These are phyloP conservation scores for Bubo blakistoni DNA, from an alignment of 2,113 vertebrate genomes.

Conservation along the genomic window DNA sequence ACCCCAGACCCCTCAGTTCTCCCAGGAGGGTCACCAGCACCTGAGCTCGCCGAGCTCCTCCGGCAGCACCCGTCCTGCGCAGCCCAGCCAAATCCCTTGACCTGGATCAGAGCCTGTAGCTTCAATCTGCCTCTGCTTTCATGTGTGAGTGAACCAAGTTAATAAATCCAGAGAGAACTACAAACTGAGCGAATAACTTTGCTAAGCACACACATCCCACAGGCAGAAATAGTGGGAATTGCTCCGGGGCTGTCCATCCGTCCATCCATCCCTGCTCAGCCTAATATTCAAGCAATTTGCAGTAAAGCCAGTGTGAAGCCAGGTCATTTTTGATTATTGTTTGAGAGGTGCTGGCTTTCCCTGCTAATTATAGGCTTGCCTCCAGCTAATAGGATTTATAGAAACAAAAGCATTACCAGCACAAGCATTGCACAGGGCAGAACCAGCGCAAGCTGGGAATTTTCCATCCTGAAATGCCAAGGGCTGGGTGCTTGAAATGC, in stretches of 20 bases:
- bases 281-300: neutral
- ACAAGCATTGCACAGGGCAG: neutral
- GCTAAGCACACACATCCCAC: fast-evolving
- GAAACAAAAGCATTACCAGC: conserved; percentile 30
- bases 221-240: neutral
- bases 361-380: conserved; percentile 47
- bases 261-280: neutral
- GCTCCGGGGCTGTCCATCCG: neutral
- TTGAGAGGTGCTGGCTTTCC: neutral
- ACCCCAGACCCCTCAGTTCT: fast-evolving
- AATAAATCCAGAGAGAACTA: neutral
- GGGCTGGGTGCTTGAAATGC: neutral
- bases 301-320: neutral
- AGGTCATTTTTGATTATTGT: conserved; percentile 11
- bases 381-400: conserved; percentile 48
- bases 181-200: neutral
- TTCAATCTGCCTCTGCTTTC: neutral
- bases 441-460: neutral
- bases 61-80: neutral
- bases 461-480: neutral
- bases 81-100: neutral
- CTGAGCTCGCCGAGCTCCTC: neutral
- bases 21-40: neutral
- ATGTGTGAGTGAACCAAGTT: neutral
- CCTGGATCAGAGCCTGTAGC: neutral